A percentile compares a stretch with the other conserved stretches of the same genome.
Conservation (phyloP, 2,113 vertebrate genomes). For the Polypterus bichir region DNA sequence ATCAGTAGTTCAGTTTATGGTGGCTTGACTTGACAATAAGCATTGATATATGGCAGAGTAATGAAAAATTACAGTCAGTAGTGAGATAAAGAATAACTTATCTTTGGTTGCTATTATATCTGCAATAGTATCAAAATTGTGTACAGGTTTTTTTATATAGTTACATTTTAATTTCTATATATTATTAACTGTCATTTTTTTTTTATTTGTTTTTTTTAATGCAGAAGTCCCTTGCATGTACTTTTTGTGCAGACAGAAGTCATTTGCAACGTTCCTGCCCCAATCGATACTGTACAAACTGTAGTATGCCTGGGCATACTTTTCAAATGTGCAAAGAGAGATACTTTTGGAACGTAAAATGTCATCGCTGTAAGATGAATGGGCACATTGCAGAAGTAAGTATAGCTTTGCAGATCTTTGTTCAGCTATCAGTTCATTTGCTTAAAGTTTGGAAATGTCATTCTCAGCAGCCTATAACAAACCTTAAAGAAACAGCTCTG, state of each 20-base stretch:
- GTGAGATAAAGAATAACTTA: no score
- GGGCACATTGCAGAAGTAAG: conserved; percentile 87
- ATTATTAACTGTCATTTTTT: not conserved
- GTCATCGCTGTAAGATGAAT: conserved; percentile 73
- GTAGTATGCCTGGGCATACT: conserved; percentile 65
- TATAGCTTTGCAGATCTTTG: conserved; percentile 22
- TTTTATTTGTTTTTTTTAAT: conserved; percentile 11
- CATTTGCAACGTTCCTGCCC: conserved; percentile 61
- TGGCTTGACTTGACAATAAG: no score
- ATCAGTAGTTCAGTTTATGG: no score
- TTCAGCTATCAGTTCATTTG: no score
- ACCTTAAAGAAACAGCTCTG: no score
- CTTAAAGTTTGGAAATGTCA: no score
- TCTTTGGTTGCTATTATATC: no score
- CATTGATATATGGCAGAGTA: no score
- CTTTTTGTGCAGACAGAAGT: conserved; percentile 62
- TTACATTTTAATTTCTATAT: rapidly evolving
- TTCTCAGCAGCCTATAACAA: no score
- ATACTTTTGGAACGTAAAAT: conserved; percentile 64
- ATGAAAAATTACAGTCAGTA: no score
- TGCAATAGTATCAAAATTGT: no score
- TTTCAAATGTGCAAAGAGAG: conserved; percentile 59
- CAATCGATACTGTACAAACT: conserved; percentile 69
- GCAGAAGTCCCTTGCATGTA: conserved; percentile 66
- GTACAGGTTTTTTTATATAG: no score